Evolutionary conservation across 2,113 vertebrate genomes (phyloP), one percentile per base, ranked within the genome.

Genomic region (Rhinopithecus roxellana): DNA sequence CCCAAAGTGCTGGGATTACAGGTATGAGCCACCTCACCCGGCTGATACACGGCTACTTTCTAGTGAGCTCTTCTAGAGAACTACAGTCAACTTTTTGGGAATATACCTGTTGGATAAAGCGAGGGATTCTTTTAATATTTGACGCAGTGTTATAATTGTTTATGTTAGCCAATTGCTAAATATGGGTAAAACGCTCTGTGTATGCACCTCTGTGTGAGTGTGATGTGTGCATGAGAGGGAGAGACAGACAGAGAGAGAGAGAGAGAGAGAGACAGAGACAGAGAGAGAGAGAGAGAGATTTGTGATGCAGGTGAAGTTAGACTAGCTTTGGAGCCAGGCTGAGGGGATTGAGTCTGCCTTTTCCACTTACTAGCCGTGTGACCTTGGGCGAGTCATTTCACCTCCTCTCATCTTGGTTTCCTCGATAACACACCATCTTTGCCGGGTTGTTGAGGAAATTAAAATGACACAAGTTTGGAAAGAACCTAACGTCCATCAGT

Each of bases 391-490:
- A n/a, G 38, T 20, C 74, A 4, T 12, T 6, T 45, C 20, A 4
- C 43, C 25, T 30, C 35, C 69, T 27, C 17, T 27, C 13, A 17
- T 1, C 55, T 25, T 38, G 17, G 40, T 5, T 4, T 43, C 45
- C 11, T 52, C 2, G 6, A 18, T 6, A 6, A 14, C 0, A 1
- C 2, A 8, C 48, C 18, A 2, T 7, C 10, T 0, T 22, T 17
- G 1, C 14, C 1, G 27, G 5, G 13, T 3, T 12, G 14, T 27
- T 0, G 48, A 70, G 30, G 61, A 38, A 27, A 13, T 22, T 20
- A 27, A 78, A 27, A 72, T 5, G 32, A 27, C 64, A 0, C 0
- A 0, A 1, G 45, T 12, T 2, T 2, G 0, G 40, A 13, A 40
- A 64, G 69, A 52, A 17, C 50, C 50, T 43, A 8, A 8, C 3